These are phyloP conservation scores for Lepilemur septentrionalis DNA, from an alignment of 2,797 vertebrate genomes.

Conservation along the genomic window DNA sequence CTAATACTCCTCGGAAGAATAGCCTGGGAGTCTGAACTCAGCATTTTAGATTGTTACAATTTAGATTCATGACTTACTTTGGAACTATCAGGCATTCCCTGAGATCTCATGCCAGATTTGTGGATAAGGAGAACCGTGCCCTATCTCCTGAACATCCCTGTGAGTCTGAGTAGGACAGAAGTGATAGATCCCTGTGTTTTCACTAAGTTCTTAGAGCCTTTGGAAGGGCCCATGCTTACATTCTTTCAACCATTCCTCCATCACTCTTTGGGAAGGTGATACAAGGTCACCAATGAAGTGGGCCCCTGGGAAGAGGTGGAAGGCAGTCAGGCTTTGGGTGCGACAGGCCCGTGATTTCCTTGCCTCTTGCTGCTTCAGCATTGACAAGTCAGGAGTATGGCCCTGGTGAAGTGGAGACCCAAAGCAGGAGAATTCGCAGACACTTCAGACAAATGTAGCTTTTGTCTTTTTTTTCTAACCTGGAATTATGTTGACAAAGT, in stretches of 20 bases:
- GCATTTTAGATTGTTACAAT: not conserved
- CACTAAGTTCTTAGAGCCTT: not conserved
- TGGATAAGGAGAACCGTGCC: not conserved
- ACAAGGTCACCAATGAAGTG: not conserved
- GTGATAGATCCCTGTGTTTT: not conserved
- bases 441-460: not conserved
- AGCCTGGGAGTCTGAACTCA: not conserved
- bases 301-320: no score
- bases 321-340: not conserved
- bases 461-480: not conserved
- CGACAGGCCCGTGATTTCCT: not conserved
- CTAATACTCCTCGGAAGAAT: not conserved
- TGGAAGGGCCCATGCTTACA: not conserved
- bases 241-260: not conserved
- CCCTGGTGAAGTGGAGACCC: not conserved
- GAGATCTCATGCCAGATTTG: not conserved
- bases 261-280: not conserved
- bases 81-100: not conserved
- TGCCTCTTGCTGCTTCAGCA: not conserved
- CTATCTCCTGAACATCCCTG: not conserved
- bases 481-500: not conserved
- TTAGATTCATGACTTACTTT: not conserved
- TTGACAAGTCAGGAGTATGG: not conserved
- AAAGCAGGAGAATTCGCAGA: not conserved
- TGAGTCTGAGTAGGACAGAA: not conserved